Percentiles rank a stretch among this genome's conserved stretches.
These are phyloP conservation scores for Tethya wilhelma DNA, from an alignment of 37 sponge, comb jelly and placozoan genomes.

Conservation along the genomic window DNA sequence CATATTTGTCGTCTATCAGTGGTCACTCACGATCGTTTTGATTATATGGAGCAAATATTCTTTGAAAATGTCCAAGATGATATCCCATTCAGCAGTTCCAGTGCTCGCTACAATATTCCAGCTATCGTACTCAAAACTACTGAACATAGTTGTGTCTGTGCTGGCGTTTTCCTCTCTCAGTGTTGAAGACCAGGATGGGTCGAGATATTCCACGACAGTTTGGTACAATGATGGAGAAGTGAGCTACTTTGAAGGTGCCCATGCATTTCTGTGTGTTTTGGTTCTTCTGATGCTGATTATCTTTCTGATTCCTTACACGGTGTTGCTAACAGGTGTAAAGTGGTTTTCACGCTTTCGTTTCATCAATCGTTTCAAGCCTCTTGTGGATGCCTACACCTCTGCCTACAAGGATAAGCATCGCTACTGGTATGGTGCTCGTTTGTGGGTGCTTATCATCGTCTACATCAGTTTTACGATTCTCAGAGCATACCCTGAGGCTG, in stretches of 20 bases:
- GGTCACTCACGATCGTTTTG: not conserved
- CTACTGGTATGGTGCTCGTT: conserved; percentile 39
- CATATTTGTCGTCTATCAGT: conserved; percentile 11
- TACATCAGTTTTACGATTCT: conserved; percentile 7
- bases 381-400: conserved; percentile 44
- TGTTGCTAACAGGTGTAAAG: conserved; percentile 14
- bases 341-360: conserved; percentile 3
- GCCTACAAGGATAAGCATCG: conserved; percentile 50
- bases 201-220: not conserved
- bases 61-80: not conserved
- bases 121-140: conserved; percentile 31
- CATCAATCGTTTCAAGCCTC: conserved; percentile 29
- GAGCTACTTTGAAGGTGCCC: not conserved
- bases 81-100: not conserved
- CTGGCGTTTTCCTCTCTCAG: not conserved
- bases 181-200: not conserved
- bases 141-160: conserved; percentile 7
- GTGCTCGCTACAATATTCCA: conserved; percentile 45
- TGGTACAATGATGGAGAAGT: conserved; percentile 32
- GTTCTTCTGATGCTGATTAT: not conserved
- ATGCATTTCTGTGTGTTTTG: not conserved
- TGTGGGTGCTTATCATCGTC: conserved; percentile 15
- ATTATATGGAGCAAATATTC: conserved; percentile 3
- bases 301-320: conserved; percentile 26
- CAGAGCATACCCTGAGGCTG: not conserved